Evolutionary conservation across 2,797 vertebrate genomes (phyloP).

Genomic region (Fistularia tabacaria): DNA sequence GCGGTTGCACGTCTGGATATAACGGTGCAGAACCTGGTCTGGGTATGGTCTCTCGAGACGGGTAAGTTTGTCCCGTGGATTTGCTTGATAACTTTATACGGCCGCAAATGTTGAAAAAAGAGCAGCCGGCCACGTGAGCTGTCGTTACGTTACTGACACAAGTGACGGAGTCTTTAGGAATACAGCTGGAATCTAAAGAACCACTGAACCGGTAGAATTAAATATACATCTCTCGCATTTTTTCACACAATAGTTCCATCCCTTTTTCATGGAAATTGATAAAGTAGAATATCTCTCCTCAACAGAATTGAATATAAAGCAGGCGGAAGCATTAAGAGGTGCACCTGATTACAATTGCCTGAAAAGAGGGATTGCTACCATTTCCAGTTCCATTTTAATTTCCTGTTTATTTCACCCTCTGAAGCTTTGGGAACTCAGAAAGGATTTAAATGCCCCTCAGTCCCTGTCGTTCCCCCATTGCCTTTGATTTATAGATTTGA

Average conservation of each 20-base stretch:
- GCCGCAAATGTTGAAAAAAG: no score
- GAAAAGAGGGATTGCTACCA: slow-evolving; percentile 61
- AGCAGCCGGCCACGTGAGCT: no score
- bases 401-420: slow-evolving; percentile 69
- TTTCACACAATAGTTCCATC: slow-evolving; percentile 28
- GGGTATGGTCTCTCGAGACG: no score
- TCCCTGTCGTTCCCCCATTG: slow-evolving; percentile 62
- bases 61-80: no score
- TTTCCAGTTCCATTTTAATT: slow-evolving; percentile 69
- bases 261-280: slow-evolving; percentile 47
- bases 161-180: no score
- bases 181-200: no score
- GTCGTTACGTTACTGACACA: no score
- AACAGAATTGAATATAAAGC: slow-evolving; percentile 53
- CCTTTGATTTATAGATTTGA: slow-evolving; percentile 75
- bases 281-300: slow-evolving; percentile 36
- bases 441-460: slow-evolving; percentile 71
- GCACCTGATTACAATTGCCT: slow-evolving; percentile 54
- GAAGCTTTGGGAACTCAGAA: slow-evolving; percentile 62
- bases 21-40: no score
- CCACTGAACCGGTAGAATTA: background rate
- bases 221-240: slow-evolving; percentile 19
- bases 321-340: slow-evolving; percentile 43
- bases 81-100: no score
- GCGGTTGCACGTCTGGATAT: no score